These are phyloP conservation scores for Cynocephalus volans DNA, from an alignment of 2,113 vertebrate genomes.

Conservation along the genomic window DNA sequence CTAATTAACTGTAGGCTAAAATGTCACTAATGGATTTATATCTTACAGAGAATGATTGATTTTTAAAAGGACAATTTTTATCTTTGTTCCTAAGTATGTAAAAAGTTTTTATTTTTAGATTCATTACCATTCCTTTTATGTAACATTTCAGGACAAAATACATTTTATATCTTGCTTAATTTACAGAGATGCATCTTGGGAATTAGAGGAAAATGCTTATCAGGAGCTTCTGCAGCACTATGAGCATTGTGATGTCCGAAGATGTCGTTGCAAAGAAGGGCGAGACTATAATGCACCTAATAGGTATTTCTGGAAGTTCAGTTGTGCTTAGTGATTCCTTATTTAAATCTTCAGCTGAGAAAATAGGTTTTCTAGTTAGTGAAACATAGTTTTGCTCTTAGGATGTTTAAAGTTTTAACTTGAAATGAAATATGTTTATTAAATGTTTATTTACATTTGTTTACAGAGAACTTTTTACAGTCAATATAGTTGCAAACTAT, in stretches of 20 bases:
- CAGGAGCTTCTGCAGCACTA: conserved; percentile 95
- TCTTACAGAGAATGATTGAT: conserved; percentile 28
- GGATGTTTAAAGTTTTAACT: conserved; percentile 29
- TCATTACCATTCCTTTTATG: conserved; percentile 19
- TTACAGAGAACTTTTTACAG: conserved; percentile 48
- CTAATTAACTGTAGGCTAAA: conserved; percentile 40
- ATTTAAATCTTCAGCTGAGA: conserved; percentile 9
- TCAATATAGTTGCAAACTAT: not conserved
- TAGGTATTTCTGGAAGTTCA: conserved; percentile 89
- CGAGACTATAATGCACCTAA: conserved; percentile 91
- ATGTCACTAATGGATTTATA: conserved; percentile 9
- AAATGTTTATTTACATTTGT: not conserved
- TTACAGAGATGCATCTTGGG: conserved; percentile 98
- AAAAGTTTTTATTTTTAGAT: conserved; percentile 43
- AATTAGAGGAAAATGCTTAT: conserved; percentile 97
- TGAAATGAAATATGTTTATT: conserved; percentile 18
- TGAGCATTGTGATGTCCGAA: conserved; percentile 92
- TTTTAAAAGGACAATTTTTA: not conserved
- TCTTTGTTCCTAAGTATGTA: not conserved
- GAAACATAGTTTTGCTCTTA: conserved; percentile 17
- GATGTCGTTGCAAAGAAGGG: conserved; percentile 92
- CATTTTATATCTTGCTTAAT: conserved; percentile 58
- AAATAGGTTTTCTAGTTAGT: not conserved
- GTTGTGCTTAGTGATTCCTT: not conserved
- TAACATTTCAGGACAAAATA: conserved; percentile 26